Conservation (phyloP, 2,888 invertebrate species). For the Agonopterix arenella region DNA sequence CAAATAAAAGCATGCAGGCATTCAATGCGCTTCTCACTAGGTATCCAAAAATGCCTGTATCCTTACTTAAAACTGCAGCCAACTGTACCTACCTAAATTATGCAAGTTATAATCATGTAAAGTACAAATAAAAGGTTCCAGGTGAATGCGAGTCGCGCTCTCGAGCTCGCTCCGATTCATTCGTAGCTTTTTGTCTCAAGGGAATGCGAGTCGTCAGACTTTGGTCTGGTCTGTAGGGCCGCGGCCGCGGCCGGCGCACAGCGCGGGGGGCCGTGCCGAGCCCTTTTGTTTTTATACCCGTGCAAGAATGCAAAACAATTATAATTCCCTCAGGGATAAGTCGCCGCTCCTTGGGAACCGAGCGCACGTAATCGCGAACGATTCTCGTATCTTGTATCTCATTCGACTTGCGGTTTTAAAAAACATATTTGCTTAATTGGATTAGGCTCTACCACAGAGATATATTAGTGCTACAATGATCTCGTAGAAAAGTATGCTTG, state of each 20-base stretch:
- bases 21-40: no score
- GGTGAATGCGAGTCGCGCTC: slow-evolving; percentile 17
- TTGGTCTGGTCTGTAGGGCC: slow-evolving; percentile 44
- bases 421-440: slow-evolving; percentile 52
- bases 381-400: slow-evolving; percentile 49
- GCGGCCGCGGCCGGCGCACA: slow-evolving; percentile 42
- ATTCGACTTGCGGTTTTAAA: slow-evolving; percentile 57
- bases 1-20: no score
- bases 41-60: no score
- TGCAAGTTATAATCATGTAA: neutral
- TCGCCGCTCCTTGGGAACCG: slow-evolving; percentile 56
- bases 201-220: slow-evolving; percentile 72
- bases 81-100: neutral
- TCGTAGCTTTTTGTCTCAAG: slow-evolving; percentile 66
- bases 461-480: slow-evolving; percentile 1
- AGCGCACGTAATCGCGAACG: slow-evolving; percentile 55
- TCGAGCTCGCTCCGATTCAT: slow-evolving; percentile 54
- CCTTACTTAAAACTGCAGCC: no score
- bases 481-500: slow-evolving; percentile 15
- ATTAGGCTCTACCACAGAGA: slow-evolving; percentile 27
- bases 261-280: slow-evolving; percentile 61
- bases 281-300: slow-evolving; percentile 73
- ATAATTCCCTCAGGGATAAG: slow-evolving; percentile 70
- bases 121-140: slow-evolving; percentile 1
- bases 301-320: slow-evolving; percentile 77